These are phyloP conservation scores for Drosophila maculinotata DNA, from an alignment of 2,888 invertebrate genomes.

Conservation along the genomic window DNA sequence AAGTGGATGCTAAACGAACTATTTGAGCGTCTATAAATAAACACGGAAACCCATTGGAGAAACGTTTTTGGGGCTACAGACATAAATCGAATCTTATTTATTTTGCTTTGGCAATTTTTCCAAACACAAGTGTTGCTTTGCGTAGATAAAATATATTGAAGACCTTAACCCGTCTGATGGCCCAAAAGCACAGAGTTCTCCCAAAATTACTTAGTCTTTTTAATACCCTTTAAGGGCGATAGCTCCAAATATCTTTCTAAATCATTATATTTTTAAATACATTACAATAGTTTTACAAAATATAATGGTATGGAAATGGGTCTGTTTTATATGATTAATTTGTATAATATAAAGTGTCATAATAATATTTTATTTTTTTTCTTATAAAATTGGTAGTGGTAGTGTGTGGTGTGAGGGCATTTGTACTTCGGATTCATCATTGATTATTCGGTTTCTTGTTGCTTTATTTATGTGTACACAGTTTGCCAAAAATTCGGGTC, in stretches of 20 bases:
- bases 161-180: constrained; percentile 59
- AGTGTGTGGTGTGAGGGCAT: constrained; percentile 23
- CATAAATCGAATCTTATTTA: constrained; percentile 81
- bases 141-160: constrained; percentile 78
- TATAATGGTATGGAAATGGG: no score
- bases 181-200: constrained; percentile 35
- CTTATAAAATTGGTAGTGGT: not conserved
- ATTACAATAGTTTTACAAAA: no score
- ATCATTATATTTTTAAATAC: no score
- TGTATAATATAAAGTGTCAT: not conserved
- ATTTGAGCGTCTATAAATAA: constrained; percentile 77
- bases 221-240: constrained; percentile 40
- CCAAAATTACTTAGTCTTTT: constrained; percentile 28
- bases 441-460: constrained; percentile 44
- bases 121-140: constrained; percentile 65
- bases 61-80: constrained; percentile 49
- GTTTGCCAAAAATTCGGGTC: constrained; percentile 79
- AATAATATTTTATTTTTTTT: not conserved
- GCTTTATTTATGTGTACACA: constrained; percentile 76
- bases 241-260: not conserved
- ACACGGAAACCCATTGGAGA: constrained; percentile 59
- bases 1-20: constrained; percentile 63
- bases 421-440: constrained; percentile 9
- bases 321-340: no score
- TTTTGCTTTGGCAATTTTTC: constrained; percentile 73